Percentiles rank a stretch among this genome's conserved stretches.
Conservation (phyloP, 2,113 vertebrate species). For the Rhinoptilus africanus region DNA sequence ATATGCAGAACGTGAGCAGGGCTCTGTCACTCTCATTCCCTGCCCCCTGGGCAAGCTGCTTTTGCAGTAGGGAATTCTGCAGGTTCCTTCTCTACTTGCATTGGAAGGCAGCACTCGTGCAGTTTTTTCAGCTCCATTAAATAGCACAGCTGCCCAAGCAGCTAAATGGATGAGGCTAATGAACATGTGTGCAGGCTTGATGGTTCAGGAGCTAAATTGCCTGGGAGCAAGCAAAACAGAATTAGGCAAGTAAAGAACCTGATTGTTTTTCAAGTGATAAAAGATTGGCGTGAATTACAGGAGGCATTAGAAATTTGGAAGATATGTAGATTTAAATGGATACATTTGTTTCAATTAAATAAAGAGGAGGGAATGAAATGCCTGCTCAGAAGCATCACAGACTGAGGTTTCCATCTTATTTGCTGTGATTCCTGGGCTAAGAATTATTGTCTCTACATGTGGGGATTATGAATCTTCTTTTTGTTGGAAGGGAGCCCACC, state of each 20-base stretch:
- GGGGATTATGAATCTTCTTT: neutral
- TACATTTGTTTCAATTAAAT: constrained; percentile 39
- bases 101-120: neutral
- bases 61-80: neutral
- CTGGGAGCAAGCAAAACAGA: constrained; percentile 34
- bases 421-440: neutral
- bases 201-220: constrained; percentile 45
- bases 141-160: constrained; percentile 19
- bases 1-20: neutral
- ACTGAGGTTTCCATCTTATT: neutral
- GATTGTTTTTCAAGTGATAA: constrained; percentile 56
- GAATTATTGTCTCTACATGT: neutral
- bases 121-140: constrained; percentile 20
- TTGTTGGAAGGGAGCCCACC: neutral
- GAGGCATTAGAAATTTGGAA: constrained; percentile 21
- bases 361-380: neutral
- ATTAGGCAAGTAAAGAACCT: constrained; percentile 3
- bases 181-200: constrained; percentile 1
- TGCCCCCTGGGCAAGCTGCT: neutral
- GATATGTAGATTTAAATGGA: neutral
- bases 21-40: neutral
- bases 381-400: neutral
- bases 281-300: constrained; percentile 42
- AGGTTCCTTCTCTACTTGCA: neutral
- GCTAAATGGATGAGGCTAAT: constrained; percentile 37